Evolutionary conservation across 2,797 vertebrate genomes (phyloP), one percentile per base, ranked within the genome.

Genomic region (Hafferia zeledoni): DNA sequence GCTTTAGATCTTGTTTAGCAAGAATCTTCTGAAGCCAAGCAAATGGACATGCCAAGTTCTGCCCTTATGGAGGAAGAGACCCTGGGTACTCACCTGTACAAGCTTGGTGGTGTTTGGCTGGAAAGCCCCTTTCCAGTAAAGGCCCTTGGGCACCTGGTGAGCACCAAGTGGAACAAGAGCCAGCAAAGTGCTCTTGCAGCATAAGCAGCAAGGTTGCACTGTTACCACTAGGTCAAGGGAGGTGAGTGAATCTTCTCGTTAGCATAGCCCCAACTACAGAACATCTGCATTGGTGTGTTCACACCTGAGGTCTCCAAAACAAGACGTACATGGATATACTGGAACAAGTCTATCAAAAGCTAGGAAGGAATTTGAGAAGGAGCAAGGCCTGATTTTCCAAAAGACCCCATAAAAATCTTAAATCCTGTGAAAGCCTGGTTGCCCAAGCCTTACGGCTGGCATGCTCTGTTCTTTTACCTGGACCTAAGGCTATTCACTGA

Each of bases 141-240:
- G 35, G 17, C 12, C 17, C 12, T 16, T 17, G 30, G 22, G 10
- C 4, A 65, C 7, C 52, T 50, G 13, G 22, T 69, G 53, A 50
- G 6, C 8, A 46, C 50, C 3, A 61, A 25, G 20, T 14, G 4
- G 28, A 87, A 44, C 5, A 1, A 7, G 17, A 61, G 11, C 24
- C 16, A 55, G 14, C 16, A 33, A 25, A 17, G 3, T 44, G 22
- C 17, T 23, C 16, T 44, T 41, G 60, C 2, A 2, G 23, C 39
- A 30, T 0, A n/a, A 25, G 37, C 1, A 2, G 25, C 25, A 75
- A 84, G 28, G 8, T 35, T 74, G 43, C 44, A 31, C 8, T 39
- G 0, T 76, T 68, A 23, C 15, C 8, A 20, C 10, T 9, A 15
- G 23, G 6, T 33, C 17, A 41, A 2, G 7, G 15, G 52, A 72